Conservation (phyloP, 1,140 invertebrate species). For the Drosophila simulans region DNA sequence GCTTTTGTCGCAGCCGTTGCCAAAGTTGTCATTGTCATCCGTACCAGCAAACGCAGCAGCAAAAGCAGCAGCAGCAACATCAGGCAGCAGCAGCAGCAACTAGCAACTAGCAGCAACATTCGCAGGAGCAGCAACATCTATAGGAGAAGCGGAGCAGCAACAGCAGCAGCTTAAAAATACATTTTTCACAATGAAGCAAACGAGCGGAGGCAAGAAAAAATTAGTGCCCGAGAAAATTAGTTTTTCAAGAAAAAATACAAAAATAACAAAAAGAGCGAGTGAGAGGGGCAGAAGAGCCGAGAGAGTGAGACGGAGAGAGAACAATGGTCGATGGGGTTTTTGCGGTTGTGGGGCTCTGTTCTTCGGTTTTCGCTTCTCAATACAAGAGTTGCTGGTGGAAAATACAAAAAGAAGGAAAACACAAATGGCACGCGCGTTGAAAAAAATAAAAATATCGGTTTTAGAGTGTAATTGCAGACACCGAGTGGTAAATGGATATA, state of each 20-base stretch:
- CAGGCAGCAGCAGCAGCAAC: slow-evolving; percentile 31
- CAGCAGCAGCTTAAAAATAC: slow-evolving; percentile 78
- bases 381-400: slow-evolving; percentile 4
- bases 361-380: slow-evolving; percentile 12
- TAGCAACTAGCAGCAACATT: slow-evolving; percentile 19
- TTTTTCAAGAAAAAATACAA: slow-evolving; percentile 51
- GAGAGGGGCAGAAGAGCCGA: slow-evolving; percentile 1
- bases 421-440: slow-evolving; percentile 76
- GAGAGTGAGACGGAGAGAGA: slow-evolving; percentile 6
- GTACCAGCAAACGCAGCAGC: slow-evolving; percentile 53
- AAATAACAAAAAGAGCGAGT: slow-evolving; percentile 52
- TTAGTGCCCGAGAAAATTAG: slow-evolving; percentile 45
- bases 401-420: slow-evolving; percentile 22
- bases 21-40: slow-evolving; percentile 80
- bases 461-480: slow-evolving; percentile 27
- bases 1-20: slow-evolving; percentile 75
- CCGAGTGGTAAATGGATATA: slow-evolving; percentile 40
- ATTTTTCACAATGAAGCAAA: slow-evolving; percentile 81
- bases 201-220: slow-evolving; percentile 73
- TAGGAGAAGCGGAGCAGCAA: slow-evolving; percentile 48
- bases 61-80: slow-evolving; percentile 26
- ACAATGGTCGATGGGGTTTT: slow-evolving; percentile 22
- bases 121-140: slow-evolving; percentile 26
- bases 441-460: slow-evolving; percentile 62
- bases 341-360: slow-evolving; percentile 4